Evolutionary conservation across 2,113 vertebrate genomes (phyloP), one percentile per base, ranked within the genome.

Genomic region (Acanthochromis polyacanthus): DNA sequence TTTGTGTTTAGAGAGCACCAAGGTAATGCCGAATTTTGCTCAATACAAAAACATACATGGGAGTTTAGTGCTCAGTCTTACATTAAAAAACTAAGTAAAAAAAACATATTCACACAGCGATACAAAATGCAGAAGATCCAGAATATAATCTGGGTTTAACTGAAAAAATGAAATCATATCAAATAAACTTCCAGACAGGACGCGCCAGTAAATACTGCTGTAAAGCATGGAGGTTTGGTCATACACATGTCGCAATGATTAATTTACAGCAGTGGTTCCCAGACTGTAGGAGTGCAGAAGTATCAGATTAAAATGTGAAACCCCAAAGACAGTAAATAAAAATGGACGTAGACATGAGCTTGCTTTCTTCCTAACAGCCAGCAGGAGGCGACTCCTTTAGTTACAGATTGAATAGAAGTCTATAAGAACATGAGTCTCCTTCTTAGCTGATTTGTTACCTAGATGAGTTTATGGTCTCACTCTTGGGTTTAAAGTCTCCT

Each of bases 201-300:
- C 32, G 64, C 16, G 48, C 38, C n/a, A 56, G 61, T 71, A 46
- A 77, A 66, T 23, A 50, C 30, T 59, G 45, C 38, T 43, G 11
- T 56, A 50, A 22, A 19, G 46, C 51, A 19, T 65, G 46, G 36
- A 55, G 0, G 64, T 43, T 66, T 71, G 40, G 58, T 68, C 45
- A 40, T 30, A 75, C 58, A 75, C 43, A 62, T 45, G 56, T 43
- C 43, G 53, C 28, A 50, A 22, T 69, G 14, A 10, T 43, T 73
- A 10, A 61, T 50, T 60, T 71, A 40, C 62, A 76, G 17, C 38
- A 71, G 60, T 43, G 84, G 73, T 68, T 80, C 78, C 65, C 72
- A 75, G 80, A 58, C 57, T 20, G 57, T 43, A 68, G 40, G 69
- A 3, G 12, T 17, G 0, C 43, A 61, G 46, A 55, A 20, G 36